Conservation (phyloP, 2,113 vertebrate genomes). For the Cairina moschata region DNA sequence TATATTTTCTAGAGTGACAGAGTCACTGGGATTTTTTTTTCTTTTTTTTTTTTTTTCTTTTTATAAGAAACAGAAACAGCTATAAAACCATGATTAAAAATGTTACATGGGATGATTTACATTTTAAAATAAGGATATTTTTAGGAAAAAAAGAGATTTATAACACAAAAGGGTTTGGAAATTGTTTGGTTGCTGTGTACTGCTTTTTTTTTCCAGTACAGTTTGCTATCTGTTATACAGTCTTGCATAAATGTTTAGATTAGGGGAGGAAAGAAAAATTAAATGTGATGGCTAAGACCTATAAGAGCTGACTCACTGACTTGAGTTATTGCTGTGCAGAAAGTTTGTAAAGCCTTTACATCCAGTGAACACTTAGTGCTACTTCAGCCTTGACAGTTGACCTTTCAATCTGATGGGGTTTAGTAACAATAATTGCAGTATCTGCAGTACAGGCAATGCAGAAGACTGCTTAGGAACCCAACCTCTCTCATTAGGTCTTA, state of each 20-base stretch:
- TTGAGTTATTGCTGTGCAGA: conserved; percentile 76
- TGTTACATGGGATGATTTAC: conserved; percentile 49
- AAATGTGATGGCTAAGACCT: conserved; percentile 69
- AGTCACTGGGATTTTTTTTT: conserved; percentile 25
- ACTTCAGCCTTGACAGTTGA: conserved; percentile 81
- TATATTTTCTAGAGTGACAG: conserved; percentile 48
- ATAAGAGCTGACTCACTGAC: conserved; percentile 71
- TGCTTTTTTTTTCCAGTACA: conserved; percentile 51
- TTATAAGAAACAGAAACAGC: conserved; percentile 69
- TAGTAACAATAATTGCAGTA: conserved; percentile 71
- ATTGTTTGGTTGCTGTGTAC: conserved; percentile 61
- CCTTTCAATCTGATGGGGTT: conserved; percentile 75
- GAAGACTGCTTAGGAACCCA: conserved; percentile 63
- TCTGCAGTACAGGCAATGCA: conserved; percentile 61
- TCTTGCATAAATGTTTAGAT: conserved; percentile 74
- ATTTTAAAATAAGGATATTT: conserved; percentile 48
- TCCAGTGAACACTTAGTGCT: conserved; percentile 74
- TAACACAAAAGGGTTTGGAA: conserved; percentile 40
- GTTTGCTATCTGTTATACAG: conserved; percentile 63
- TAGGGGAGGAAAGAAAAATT: conserved; percentile 64
- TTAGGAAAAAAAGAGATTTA: conserved; percentile 25
- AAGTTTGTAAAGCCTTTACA: conserved; percentile 75
- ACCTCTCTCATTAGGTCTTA: conserved; percentile 67
- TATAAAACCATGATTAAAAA: conserved; percentile 74
- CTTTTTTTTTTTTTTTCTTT: background rate